Evolutionary conservation across 1,140 invertebrate species (phyloP).

Genomic region (fruit fly (Drosophila melanogaster)): DNA sequence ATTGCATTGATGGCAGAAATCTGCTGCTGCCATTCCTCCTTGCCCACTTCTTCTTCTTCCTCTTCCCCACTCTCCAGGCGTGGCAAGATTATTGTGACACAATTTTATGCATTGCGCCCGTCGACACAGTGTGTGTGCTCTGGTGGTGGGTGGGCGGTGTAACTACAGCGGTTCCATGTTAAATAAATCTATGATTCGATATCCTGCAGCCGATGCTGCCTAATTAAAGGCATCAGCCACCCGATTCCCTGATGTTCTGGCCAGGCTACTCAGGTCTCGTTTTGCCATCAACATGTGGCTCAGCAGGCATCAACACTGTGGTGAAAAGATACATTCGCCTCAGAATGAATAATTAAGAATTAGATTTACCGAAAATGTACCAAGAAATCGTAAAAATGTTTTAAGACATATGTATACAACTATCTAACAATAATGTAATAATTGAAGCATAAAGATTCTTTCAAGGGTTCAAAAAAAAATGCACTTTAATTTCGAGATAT

Average conservation of each 20-base stretch:
- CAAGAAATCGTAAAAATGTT: no score
- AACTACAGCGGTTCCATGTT: constrained; percentile 34
- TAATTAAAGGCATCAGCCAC: constrained; percentile 28
- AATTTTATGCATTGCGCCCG: constrained; percentile 73
- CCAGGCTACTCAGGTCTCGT: constrained; percentile 9
- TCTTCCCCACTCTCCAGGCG: constrained; percentile 29
- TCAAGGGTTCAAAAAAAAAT: constrained; percentile 7
- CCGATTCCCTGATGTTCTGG: constrained; percentile 6
- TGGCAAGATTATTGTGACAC: constrained; percentile 80
- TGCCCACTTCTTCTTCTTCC: background rate
- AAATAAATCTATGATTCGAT: constrained; percentile 42
- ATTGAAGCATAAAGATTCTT: no score
- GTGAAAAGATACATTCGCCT: background rate
- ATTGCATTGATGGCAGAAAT: constrained; percentile 61
- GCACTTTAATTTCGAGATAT: constrained; percentile 20
- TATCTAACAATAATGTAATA: no score
- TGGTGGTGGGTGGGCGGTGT: background rate
- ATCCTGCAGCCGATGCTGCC: constrained; percentile 19
- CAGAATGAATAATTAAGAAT: background rate
- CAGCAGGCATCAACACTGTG: background rate
- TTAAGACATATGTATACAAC: no score
- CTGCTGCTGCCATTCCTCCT: constrained; percentile 6
- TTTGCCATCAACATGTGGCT: constrained; percentile 20
- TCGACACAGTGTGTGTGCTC: constrained; percentile 33
- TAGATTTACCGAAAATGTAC: background rate